Evolutionary conservation across 1,140 invertebrate species (phyloP).

Genomic region (Camponotus vicinus): DNA sequence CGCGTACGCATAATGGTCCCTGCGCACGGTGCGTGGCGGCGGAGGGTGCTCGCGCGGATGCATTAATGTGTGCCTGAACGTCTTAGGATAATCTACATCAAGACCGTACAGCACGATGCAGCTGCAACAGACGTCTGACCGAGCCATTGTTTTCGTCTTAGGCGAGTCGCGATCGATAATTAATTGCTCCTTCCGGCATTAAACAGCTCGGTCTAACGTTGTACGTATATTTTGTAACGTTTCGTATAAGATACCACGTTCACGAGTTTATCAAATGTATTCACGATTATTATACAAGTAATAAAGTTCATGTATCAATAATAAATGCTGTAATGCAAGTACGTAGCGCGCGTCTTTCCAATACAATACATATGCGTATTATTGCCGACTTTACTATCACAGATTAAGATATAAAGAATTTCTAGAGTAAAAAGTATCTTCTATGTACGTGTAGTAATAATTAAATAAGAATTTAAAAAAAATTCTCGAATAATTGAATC

Average conservation of each 20-base stretch:
- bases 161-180: slow-evolving; percentile 57
- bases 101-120: slow-evolving; percentile 44
- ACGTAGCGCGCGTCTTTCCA: not conserved
- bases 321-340: not conserved
- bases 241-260: not conserved
- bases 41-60: slow-evolving; percentile 30
- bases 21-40: slow-evolving; percentile 47
- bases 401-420: not conserved
- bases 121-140: slow-evolving; percentile 68
- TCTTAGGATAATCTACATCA: slow-evolving; percentile 76
- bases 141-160: slow-evolving; percentile 67
- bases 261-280: not conserved
- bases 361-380: not conserved
- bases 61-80: slow-evolving; percentile 64
- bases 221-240: slow-evolving; percentile 1
- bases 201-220: slow-evolving; percentile 34
- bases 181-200: slow-evolving; percentile 55
- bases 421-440: too few relatives aligned
- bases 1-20: slow-evolving; percentile 64
- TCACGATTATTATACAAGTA: not conserved
- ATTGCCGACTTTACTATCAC: not conserved
- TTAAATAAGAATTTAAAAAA: not conserved
- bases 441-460: not conserved
- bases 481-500: not conserved
- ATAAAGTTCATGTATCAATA: slow-evolving; percentile 12